phyloP scores from a whole-genome alignment of 2,888 invertebrate species.

The Oxyteleia sp. region DNA sequence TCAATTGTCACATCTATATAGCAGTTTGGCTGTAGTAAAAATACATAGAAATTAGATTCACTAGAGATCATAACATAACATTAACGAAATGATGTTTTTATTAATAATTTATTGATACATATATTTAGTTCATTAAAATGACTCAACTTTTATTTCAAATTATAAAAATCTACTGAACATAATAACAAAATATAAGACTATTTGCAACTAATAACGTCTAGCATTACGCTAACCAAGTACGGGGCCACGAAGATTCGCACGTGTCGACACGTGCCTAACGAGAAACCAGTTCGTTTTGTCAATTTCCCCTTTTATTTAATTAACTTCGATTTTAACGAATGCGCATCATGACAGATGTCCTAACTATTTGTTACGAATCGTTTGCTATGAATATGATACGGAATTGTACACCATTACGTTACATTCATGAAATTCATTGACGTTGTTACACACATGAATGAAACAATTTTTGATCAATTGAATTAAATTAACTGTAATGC shows the following conservation, averaged over 20 bases:
- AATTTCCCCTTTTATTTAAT: constrained; percentile 86
- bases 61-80: too few relatives aligned
- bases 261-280: constrained; percentile 81
- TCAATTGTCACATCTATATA: too few relatives aligned
- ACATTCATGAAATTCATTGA: constrained; percentile 45
- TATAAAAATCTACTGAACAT: background rate
- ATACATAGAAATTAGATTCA: too few relatives aligned
- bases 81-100: too few relatives aligned
- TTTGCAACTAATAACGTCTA: constrained; percentile 78
- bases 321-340: constrained; percentile 78
- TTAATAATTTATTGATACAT: too few relatives aligned
- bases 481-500: constrained; percentile 33
- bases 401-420: constrained; percentile 43
- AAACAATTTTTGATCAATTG: constrained; percentile 5
- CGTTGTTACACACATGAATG: constrained; percentile 13
- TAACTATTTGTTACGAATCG: constrained; percentile 68
- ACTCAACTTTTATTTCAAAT: too few relatives aligned
- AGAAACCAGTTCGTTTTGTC: constrained; percentile 77
- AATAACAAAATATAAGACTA: constrained; percentile 12
- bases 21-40: too few relatives aligned
- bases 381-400: constrained; percentile 53
- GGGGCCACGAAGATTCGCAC: constrained; percentile 73
- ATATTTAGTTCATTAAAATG: too few relatives aligned
- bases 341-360: constrained; percentile 69
- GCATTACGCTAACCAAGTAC: constrained; percentile 75